These are phyloP conservation scores for Myotis pilosus DNA, from an alignment of 2,797 vertebrate genomes.

Conservation along the genomic window DNA sequence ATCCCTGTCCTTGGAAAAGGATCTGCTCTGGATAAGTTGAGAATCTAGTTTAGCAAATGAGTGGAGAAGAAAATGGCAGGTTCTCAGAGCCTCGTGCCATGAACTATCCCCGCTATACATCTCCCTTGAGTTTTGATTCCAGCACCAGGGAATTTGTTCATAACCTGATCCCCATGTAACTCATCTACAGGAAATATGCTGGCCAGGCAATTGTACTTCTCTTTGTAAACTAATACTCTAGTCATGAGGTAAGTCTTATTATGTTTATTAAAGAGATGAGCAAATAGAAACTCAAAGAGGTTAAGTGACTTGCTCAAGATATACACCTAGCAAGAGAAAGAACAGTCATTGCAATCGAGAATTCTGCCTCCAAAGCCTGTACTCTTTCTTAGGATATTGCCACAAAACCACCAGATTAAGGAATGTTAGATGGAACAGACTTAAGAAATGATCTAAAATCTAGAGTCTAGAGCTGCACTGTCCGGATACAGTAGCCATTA, in stretches of 20 bases:
- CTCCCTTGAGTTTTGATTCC: not conserved
- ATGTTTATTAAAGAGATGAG: not conserved
- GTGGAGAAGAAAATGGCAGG: not conserved
- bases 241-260: not conserved
- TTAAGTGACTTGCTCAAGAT: constrained; percentile 30
- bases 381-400: not conserved
- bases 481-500: not conserved
- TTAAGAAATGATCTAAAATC: constrained; percentile 36
- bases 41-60: not conserved
- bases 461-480: not conserved
- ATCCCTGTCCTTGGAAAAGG: not conserved
- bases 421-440: not conserved
- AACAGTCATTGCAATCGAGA: not conserved
- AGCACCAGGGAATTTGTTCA: not conserved
- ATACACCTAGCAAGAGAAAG: not conserved
- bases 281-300: not conserved
- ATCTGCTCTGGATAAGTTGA: not conserved
- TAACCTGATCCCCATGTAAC: not conserved
- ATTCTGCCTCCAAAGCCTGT: not conserved
- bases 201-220: not conserved
- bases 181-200: not conserved
- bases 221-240: not conserved
- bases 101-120: not conserved
- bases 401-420: constrained; percentile 31
- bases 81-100: not conserved